These are phyloP conservation scores for Paralvinella palmiformis DNA, from an alignment of 1,140 invertebrate genomes.

Conservation along the genomic window DNA sequence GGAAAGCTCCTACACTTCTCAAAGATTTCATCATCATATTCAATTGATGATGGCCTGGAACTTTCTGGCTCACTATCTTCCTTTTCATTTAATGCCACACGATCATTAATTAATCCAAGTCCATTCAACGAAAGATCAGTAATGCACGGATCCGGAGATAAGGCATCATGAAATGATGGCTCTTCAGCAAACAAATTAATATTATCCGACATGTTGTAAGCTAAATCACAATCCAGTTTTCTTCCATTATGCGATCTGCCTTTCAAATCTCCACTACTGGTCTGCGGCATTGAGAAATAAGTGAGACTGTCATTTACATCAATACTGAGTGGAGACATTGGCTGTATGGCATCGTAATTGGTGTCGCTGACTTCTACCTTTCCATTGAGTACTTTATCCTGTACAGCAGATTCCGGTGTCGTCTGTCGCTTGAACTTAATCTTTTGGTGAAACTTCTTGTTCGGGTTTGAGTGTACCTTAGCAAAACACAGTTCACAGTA, in stretches of 20 bases:
- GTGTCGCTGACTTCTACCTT: no score
- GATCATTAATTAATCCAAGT: no score
- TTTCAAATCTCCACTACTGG: no score
- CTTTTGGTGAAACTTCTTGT: slow-evolving; percentile 23
- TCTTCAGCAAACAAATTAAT: no score
- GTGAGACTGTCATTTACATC: not conserved
- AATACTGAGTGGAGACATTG: not conserved
- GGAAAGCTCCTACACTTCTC: slow-evolving; percentile 37
- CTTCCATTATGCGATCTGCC: no score
- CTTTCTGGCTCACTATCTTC: slow-evolving; percentile 13
- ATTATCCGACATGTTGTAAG: no score
- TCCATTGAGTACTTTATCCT: slow-evolving; percentile 27
- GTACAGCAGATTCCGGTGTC: not conserved
- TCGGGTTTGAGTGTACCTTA: slow-evolving; percentile 27
- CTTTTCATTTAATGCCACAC: not conserved
- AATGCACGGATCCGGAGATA: no score
- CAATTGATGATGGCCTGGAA: slow-evolving; percentile 23
- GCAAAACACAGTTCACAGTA: slow-evolving; percentile 45
- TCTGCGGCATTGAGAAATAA: not conserved
- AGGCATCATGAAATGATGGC: no score
- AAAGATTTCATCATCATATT: slow-evolving; percentile 21
- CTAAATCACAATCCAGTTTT: no score
- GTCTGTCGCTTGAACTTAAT: slow-evolving; percentile 4
- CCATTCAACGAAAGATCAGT: no score
- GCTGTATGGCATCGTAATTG: no score